phyloP scores from a whole-genome alignment of 2,888 invertebrate genomes.

The Melinaea menophilus region DNA sequence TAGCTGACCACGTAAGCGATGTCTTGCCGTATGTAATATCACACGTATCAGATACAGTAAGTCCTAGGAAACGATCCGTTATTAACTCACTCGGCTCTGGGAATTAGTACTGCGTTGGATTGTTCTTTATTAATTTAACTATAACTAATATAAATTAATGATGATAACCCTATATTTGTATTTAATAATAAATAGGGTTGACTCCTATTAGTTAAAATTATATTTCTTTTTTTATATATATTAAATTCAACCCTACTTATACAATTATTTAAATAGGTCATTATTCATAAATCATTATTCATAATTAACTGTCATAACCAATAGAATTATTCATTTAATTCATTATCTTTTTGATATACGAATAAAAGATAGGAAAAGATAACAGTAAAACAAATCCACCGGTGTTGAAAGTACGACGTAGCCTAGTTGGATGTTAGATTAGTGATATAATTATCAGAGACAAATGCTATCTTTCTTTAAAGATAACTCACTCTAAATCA shows the following conservation, averaged over 20 bases:
- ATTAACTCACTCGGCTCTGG: not conserved
- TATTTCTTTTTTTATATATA: no score
- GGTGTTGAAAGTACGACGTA: constrained; percentile 9
- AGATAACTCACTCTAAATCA: constrained; percentile 25
- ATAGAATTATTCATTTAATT: no score
- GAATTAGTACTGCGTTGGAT: not conserved
- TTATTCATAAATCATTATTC: no score
- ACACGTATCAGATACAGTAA: constrained; percentile 9
- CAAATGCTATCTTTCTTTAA: constrained; percentile 18
- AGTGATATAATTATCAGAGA: constrained; percentile 17
- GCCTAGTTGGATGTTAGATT: constrained; percentile 20
- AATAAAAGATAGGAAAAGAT: no score
- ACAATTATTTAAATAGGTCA: no score
- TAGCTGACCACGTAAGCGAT: not conserved
- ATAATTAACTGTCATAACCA: no score
- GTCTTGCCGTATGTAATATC: not conserved
- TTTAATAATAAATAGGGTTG: no score
- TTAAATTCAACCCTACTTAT: no score
- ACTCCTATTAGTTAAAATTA: no score
- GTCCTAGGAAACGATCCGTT: constrained; percentile 28
- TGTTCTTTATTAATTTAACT: not conserved
- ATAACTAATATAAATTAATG: no score
- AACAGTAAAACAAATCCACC: constrained; percentile 9
- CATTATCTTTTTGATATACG: no score
- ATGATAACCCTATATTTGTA: no score